Percentiles rank a stretch among this genome's conserved stretches.
These are phyloP conservation scores for Anticlea derivata DNA, from an alignment of 2,888 invertebrate species.

Conservation along the genomic window DNA sequence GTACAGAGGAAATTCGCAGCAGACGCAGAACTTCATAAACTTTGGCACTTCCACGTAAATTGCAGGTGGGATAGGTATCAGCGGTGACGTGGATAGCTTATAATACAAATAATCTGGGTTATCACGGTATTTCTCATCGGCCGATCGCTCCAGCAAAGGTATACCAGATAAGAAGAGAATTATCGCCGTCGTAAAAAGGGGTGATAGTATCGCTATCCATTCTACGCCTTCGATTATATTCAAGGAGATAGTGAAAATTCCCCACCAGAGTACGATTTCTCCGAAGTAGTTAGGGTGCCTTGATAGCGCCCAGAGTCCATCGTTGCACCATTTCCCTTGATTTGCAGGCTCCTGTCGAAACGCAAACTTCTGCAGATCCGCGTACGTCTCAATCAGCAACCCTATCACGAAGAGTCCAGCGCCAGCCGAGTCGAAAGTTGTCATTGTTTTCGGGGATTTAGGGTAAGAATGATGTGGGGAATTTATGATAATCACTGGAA, in stretches of 20 bases:
- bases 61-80: constrained; percentile 94
- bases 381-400: constrained; percentile 93
- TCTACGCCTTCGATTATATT: constrained; percentile 93
- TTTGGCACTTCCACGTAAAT: constrained; percentile 94
- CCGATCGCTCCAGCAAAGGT: constrained; percentile 92
- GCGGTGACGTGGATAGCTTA: constrained; percentile 93
- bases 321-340: constrained; percentile 96
- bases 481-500: constrained; percentile 96
- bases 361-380: constrained; percentile 95
- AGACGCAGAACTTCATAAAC: constrained; percentile 91
- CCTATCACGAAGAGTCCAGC: constrained; percentile 93
- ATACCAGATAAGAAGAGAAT: constrained; percentile 96
- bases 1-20: constrained; percentile 95
- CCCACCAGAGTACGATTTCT: constrained; percentile 97
- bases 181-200: constrained; percentile 93
- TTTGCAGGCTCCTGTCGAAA: constrained; percentile 95
- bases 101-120: constrained; percentile 94
- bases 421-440: constrained; percentile 93
- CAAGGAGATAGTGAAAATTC: constrained; percentile 94
- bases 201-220: constrained; percentile 94
- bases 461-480: constrained; percentile 91
- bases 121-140: constrained; percentile 94
- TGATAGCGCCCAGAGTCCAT: constrained; percentile 94
- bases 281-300: constrained; percentile 98
- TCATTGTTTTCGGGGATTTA: constrained; percentile 92